Conservation (phyloP, 1,140 invertebrate species). For the Tetragnatha versicolor region DNA sequence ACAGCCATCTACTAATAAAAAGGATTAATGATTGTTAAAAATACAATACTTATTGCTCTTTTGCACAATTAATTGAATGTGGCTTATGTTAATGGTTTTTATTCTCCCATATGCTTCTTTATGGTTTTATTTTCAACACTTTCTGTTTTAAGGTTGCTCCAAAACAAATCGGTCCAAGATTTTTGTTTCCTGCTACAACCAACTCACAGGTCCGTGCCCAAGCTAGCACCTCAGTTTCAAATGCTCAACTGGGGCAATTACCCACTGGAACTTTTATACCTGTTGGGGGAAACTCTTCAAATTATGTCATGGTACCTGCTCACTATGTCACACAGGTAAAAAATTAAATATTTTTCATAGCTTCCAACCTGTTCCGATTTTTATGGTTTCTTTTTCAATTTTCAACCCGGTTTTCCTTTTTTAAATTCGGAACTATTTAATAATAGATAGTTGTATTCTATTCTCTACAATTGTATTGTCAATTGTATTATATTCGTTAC, state of each 20-base stretch:
- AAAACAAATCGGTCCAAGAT: slow-evolving; percentile 25
- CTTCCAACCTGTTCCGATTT: too few species aligned
- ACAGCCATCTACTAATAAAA: too few species aligned
- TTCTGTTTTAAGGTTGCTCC: slow-evolving; percentile 11
- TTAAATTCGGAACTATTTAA: too few species aligned
- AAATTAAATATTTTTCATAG: too few species aligned
- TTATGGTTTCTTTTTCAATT: too few species aligned
- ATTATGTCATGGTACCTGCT: slow-evolving; percentile 71
- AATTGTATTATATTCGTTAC: too few species aligned
- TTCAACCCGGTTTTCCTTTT: too few species aligned
- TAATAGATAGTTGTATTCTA: too few species aligned
- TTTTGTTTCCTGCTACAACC: slow-evolving; percentile 65
- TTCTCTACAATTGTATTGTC: too few species aligned
- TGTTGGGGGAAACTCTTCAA: slow-evolving; percentile 64
- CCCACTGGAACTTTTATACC: slow-evolving; percentile 68
- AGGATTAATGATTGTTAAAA: too few species aligned
- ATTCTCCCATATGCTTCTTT: background rate
- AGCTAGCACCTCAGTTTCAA: slow-evolving; percentile 62
- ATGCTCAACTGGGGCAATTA: slow-evolving; percentile 66
- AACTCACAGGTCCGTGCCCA: slow-evolving; percentile 49
- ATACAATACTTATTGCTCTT: too few species aligned
- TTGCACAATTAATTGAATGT: too few species aligned
- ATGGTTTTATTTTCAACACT: background rate
- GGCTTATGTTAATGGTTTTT: background rate
- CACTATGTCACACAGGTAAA: slow-evolving; percentile 69